Evolutionary conservation across 2,888 invertebrate genomes (phyloP), one percentile per base, ranked within the genome.

Genomic region (Sthenelais limicola): DNA sequence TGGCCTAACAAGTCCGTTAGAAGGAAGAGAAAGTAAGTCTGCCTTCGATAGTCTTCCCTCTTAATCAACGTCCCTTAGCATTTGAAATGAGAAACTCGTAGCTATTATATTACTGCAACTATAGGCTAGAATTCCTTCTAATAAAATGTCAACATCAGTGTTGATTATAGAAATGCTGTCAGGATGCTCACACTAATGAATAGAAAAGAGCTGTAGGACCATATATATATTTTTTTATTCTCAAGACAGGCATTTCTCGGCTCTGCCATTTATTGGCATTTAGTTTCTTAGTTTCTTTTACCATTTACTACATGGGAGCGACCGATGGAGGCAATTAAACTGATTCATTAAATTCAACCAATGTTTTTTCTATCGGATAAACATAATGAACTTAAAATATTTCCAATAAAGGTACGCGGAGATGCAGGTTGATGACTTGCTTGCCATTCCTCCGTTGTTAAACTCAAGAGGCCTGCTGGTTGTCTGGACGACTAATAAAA

Each of bases 1-100:
- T 98, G 98, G 98, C 92, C 93, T 90, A 98, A 98, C 86, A 96
- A 96, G 88, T 97, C 94, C 77, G 95, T 97, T 58, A 91, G 95
- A 81, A 91, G 98, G 76, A 86, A 88, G 76, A 87, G 85, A 77
- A 86, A 81, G 87, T 88, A 78, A 77, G 81, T 73, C 28, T 68
- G 49, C 74, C 26, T 54, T 69, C 43, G n/a, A 3, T 52, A 35
- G 28, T 67, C 35, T 9, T 52, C n/a, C 9, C 24, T 52, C 52
- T 52, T 52, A 52, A 21, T n/a, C n/a, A n/a, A n/a, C n/a, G n/a
- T n/a, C n/a, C n/a, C n/a, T n/a, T n/a, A n/a, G n/a, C n/a, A n/a
- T n/a, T n/a, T n/a, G n/a, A n/a, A n/a, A n/a, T n/a, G n/a, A n/a
- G n/a, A n/a, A n/a, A n/a, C n/a, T n/a, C n/a, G n/a, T n/a, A n/a